phyloP scores from a whole-genome alignment of 2,113 vertebrate genomes.

The Bettongia penicillata region DNA sequence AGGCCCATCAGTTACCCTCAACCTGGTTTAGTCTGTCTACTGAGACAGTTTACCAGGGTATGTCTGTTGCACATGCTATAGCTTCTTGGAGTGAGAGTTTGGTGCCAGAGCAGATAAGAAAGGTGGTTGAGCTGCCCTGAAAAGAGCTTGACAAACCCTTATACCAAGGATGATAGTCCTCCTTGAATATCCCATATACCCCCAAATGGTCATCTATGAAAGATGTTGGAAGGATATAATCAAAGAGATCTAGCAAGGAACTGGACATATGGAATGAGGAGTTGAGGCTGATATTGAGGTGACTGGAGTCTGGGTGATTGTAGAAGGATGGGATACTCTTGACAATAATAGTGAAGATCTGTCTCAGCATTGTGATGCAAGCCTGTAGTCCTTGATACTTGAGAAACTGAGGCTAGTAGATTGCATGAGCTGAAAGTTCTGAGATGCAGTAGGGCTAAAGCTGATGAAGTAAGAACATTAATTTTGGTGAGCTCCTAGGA shows the following conservation, averaged over 20 bases:
- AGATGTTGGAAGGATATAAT: neutral
- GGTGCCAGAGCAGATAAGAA: neutral
- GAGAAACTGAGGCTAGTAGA: neutral
- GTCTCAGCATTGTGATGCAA: neutral
- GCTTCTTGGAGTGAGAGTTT: neutral
- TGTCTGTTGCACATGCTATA: neutral
- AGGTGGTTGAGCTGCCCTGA: neutral
- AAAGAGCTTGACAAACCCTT: neutral
- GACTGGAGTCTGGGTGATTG: neutral
- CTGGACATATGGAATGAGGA: neutral
- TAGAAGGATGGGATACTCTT: neutral
- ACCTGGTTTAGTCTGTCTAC: neutral
- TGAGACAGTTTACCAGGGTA: neutral
- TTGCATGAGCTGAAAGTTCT: neutral
- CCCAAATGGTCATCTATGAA: neutral
- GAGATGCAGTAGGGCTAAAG: neutral
- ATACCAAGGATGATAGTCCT: neutral
- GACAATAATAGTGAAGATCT: neutral
- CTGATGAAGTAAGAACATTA: neutral
- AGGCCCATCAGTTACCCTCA: too few relatives aligned
- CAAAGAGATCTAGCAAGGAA: neutral
- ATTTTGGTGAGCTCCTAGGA: neutral
- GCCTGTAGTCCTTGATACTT: neutral
- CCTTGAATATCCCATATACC: neutral
- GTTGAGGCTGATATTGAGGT: neutral